Base-by-base conservation (phyloP, 2,888 invertebrate genomes). In the Lasioglossum figueresi region DNA sequence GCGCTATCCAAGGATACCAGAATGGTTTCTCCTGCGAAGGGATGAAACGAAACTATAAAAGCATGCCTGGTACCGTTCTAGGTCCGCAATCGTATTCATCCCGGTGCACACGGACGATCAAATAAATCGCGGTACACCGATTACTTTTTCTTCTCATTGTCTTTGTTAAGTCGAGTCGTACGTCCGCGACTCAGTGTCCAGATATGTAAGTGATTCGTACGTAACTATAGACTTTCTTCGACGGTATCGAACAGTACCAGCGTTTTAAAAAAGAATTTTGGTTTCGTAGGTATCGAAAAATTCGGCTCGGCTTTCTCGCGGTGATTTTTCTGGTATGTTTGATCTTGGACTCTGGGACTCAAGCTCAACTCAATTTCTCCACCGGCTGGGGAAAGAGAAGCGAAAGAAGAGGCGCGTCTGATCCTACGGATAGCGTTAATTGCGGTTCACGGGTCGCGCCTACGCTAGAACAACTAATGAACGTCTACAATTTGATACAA, bases 311-410 rank as follows among this genome's bases (percentile, higher is more conserved):
- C 19, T 75, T 91, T 12, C 56, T 91, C 59, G 78, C 77, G 16
- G 34, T 88, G 76, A 79, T 87, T 27, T 40, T 92, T n/a, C 84
- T 91, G 73, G 31, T 91, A 31, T 90, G 80, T 66, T 59, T 91
- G 66, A 83, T 87, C 23, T 48, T 91, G n/a, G 31, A 88, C 31
- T 37, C 56, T 2, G 75, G 74, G 5, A 66, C 82, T 6, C 91
- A 93, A 63, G 93, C 90, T 48, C 94, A 94, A 76, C 82, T 94
- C 52, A 94, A 92, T 73, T 94, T 93, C 77, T 94, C 94, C 2
- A 93, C 94, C 34, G 94, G 93, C 6, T 94, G 94, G 94, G 93
- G 94, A 27, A 94, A 94, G 71, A 89, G 94, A 34, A 92, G 88
- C 76, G 89, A 87, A 68, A 87, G 88, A 82, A 68, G 87, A 37